These are phyloP conservation scores for Crossaster papposus DNA, from an alignment of 53 echinoderm and acorn worm genomes.

Conservation along the genomic window DNA sequence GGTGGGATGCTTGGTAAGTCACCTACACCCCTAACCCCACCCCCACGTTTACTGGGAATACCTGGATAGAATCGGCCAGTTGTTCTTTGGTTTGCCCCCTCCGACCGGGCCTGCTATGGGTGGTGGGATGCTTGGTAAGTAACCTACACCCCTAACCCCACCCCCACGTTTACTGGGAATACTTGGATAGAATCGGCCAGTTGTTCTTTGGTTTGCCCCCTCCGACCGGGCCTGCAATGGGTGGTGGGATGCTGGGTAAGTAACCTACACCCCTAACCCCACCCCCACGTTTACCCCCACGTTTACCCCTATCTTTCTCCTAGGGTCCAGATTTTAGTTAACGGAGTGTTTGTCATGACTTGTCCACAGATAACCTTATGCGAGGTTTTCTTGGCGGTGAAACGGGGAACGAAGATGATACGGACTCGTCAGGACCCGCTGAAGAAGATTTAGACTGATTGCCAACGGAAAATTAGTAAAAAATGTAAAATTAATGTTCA, in stretches of 20 bases:
- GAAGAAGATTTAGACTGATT: constrained; percentile 51
- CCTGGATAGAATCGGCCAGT: constrained; percentile 93
- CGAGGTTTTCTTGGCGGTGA: constrained; percentile 48
- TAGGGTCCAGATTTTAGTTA: no score
- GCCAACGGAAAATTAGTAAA: background rate
- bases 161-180: no score
- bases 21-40: no score
- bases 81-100: constrained; percentile 96
- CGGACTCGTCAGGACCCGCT: constrained; percentile 1
- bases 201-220: constrained; percentile 96
- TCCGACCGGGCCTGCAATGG: constrained; percentile 57
- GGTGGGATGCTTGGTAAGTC: background rate
- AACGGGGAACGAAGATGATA: background rate
- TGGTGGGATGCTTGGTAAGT: background rate
- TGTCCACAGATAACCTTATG: constrained; percentile 29
- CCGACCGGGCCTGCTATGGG: constrained; percentile 57
- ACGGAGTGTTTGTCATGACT: no score
- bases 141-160: no score
- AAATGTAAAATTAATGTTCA: background rate
- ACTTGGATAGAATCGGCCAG: constrained; percentile 95
- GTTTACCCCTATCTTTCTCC: no score
- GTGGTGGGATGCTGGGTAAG: background rate
- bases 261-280: no score
- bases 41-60: no score
- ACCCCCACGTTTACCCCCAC: no score